A percentile compares a stretch with the other conserved stretches of the same genome.
phyloP scores from a whole-genome alignment of 1,140 invertebrate species.

The Mylabris phalerata region DNA sequence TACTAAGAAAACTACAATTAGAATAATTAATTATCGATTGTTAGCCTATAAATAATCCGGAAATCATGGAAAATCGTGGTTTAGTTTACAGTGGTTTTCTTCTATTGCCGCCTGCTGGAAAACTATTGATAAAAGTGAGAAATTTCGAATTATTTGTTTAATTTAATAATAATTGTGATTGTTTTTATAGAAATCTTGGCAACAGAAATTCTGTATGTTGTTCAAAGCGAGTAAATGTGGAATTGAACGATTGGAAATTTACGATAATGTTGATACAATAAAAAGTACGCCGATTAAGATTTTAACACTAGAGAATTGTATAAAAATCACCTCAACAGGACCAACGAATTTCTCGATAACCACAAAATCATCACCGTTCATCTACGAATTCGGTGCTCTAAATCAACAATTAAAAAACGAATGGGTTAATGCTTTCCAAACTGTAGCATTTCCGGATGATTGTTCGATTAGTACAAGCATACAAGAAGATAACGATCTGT shows the following conservation, averaged over 20 bases:
- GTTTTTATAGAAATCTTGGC: slow-evolving; percentile 64
- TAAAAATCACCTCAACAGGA: slow-evolving; percentile 68
- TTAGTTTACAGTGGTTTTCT: slow-evolving; percentile 57
- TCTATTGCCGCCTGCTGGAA: slow-evolving; percentile 61
- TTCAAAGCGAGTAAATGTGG: slow-evolving; percentile 76
- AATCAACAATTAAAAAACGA: slow-evolving; percentile 64
- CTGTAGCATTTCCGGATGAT: slow-evolving; percentile 72
- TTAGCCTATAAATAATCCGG: too few relatives aligned
- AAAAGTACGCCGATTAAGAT: slow-evolving; percentile 62
- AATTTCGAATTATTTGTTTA: slow-evolving; percentile 5
- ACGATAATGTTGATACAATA: slow-evolving; percentile 66
- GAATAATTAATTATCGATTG: too few relatives aligned
- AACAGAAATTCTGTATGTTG: slow-evolving; percentile 67
- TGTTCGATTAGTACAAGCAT: slow-evolving; percentile 53
- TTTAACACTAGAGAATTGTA: slow-evolving; percentile 75
- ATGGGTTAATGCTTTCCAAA: slow-evolving; percentile 71
- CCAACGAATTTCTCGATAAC: slow-evolving; percentile 58
- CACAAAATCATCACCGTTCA: slow-evolving; percentile 65
- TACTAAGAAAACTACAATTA: too few relatives aligned
- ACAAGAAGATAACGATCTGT: slow-evolving; percentile 81
- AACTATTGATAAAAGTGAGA: slow-evolving; percentile 51
- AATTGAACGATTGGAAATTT: slow-evolving; percentile 75
- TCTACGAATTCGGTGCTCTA: slow-evolving; percentile 62
- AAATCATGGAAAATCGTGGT: too few relatives aligned
- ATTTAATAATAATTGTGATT: slow-evolving; percentile 15